phyloP scores from a whole-genome alignment of 2,113 vertebrate species.

The Perccottus glenii region DNA sequence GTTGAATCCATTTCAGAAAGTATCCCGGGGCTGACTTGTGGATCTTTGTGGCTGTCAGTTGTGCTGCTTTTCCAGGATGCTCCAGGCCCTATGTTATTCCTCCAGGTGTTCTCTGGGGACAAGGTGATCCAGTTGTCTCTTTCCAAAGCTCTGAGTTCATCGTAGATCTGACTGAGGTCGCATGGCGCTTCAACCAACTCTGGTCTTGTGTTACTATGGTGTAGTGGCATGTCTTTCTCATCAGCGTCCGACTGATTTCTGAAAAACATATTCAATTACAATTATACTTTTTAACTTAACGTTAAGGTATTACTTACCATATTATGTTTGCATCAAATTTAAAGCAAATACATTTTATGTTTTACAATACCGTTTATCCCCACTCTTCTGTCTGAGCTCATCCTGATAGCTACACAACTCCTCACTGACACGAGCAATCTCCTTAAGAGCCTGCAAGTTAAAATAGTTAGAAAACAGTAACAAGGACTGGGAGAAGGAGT shows the following conservation, averaged over 20 bases:
- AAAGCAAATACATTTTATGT: background rate
- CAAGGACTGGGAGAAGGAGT: background rate
- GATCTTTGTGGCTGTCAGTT: conserved; percentile 36
- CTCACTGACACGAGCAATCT: conserved; percentile 96
- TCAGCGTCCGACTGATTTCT: conserved; percentile 68
- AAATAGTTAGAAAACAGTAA: background rate
- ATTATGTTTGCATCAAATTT: conserved; percentile 2
- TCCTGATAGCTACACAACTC: conserved; percentile 97
- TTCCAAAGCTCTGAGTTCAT: conserved; percentile 75
- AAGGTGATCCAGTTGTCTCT: conserved; percentile 79
- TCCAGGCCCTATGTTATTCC: background rate
- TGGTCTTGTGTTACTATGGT: conserved; percentile 58
- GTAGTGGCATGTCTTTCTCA: conserved; percentile 64
- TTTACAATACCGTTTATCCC: conserved; percentile 82
- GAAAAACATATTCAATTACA: conserved; percentile 21
- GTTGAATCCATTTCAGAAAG: conserved; percentile 67
- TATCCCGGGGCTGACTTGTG: conserved; percentile 40
- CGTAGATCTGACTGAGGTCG: conserved; percentile 70
- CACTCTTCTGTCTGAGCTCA: conserved; percentile 86
- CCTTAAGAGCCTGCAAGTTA: conserved; percentile 87
- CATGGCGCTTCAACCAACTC: conserved; percentile 61
- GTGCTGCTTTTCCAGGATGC: conserved; percentile 54
- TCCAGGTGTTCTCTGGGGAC: conserved; percentile 61
- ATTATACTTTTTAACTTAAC: no score
- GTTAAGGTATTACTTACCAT: no score